Percentiles rank a stretch among this genome's conserved stretches.
Conservation (phyloP, 1,140 invertebrate species). For the Apis florea region DNA sequence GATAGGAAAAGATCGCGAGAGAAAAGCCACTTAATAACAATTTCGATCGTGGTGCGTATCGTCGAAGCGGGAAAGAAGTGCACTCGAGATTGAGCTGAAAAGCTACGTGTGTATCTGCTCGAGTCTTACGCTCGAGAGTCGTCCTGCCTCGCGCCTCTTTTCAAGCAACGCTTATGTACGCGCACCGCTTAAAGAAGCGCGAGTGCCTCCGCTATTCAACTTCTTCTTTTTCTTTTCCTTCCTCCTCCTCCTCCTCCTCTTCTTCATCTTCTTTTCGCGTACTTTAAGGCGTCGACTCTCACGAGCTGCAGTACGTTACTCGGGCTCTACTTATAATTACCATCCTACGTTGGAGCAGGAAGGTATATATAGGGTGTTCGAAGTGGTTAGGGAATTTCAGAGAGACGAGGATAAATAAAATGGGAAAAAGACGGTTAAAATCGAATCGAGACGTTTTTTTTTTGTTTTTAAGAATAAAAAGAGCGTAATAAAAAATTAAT, state of each 20-base stretch:
- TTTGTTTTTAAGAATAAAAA: too few species aligned
- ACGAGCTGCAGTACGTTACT: slow-evolving; percentile 45
- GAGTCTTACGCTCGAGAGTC: slow-evolving; percentile 25
- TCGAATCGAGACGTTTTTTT: too few species aligned
- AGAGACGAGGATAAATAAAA: slow-evolving; percentile 33
- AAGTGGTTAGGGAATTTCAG: neutral
- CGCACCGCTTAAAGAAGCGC: slow-evolving; percentile 40
- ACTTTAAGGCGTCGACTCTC: slow-evolving; percentile 57
- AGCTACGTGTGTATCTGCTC: slow-evolving; percentile 19
- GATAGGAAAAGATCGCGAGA: neutral
- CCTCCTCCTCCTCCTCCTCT: neutral
- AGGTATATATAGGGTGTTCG: too few species aligned
- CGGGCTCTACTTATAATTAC: slow-evolving; percentile 58
- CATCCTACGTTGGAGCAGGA: slow-evolving; percentile 28
- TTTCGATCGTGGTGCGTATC: slow-evolving; percentile 27
- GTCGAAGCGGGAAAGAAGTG: slow-evolving; percentile 9
- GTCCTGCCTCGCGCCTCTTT: slow-evolving; percentile 37
- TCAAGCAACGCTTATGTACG: slow-evolving; percentile 38
- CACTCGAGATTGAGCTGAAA: slow-evolving; percentile 36
- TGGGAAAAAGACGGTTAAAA: slow-evolving; percentile 52
- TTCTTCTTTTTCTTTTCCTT: neutral
- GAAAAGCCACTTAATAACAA: slow-evolving; percentile 14
- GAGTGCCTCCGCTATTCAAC: neutral
- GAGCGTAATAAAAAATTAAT: too few species aligned
- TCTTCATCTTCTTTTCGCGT: slow-evolving; percentile 24